Percentiles rank a stretch among this genome's conserved stretches.
Evolutionary conservation across 2,888 invertebrate species (phyloP).

Genomic region (Frankliniella fusca): DNA sequence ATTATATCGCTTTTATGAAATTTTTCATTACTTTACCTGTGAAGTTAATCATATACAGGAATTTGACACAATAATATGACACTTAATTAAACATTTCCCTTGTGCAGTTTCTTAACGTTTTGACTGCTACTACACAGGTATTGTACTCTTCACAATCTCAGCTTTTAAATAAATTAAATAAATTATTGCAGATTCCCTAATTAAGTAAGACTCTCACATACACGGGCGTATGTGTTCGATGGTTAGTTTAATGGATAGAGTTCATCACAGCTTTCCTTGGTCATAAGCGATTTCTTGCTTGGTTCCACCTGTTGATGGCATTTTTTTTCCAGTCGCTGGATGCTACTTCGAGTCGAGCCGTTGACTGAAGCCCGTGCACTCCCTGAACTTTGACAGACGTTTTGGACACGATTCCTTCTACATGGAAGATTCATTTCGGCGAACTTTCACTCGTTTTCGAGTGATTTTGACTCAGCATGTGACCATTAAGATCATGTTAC

Average conservation of each 20-base stretch:
- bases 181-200: conserved; percentile 8
- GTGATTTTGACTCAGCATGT: no score
- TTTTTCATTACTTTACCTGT: no score
- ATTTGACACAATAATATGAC: background rate
- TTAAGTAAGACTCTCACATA: background rate
- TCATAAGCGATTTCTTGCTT: background rate
- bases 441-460: no score
- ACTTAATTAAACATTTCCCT: background rate
- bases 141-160: background rate
- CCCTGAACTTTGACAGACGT: background rate
- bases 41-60: background rate
- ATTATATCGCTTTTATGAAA: no score
- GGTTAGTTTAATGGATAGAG: background rate
- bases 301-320: conserved; percentile 11
- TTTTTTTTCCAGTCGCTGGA: conserved; percentile 2
- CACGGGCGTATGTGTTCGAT: background rate
- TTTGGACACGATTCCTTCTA: no score
- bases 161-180: conserved; percentile 19
- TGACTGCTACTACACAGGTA: conserved; percentile 11
- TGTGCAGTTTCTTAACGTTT: conserved; percentile 8
- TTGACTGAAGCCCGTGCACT: conserved; percentile 5
- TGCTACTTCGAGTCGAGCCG: background rate
- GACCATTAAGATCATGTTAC: no score
- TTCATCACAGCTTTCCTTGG: conserved; percentile 7
- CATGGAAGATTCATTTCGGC: no score